Evolutionary conservation across 2,797 vertebrate genomes (phyloP), one percentile per base, ranked within the genome.

Genomic region (Alcedo quadribrachys): DNA sequence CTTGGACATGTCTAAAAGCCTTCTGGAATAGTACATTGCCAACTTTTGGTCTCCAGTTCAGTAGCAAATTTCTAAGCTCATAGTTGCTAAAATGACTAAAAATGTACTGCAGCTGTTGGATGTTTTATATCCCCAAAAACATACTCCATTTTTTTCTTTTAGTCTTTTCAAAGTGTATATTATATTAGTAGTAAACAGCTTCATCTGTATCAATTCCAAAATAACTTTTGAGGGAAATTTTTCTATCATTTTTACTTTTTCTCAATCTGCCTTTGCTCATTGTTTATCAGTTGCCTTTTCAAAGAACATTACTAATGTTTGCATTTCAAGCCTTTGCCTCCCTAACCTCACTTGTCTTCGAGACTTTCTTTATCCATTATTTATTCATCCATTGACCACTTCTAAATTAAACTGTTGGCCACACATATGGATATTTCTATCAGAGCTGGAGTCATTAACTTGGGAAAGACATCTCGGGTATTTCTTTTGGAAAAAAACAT

Each of bases 1-100:
- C 69, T 54, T 61, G 37, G 69, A 81, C 82, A 66, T 83, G 81
- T 90, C 89, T 77, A 60, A 89, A 91, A 94, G 73, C 88, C 95
- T 92, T 94, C 84, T 96, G 93, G 90, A 90, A 69, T 40, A 40
- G 35, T 2, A 51, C 0, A 0, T 42, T 95, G 93, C 66, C 92
- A 94, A 82, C 62, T 93, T 93, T 75, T 75, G 40, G 75, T 95
- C 88, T 87, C 84, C 60, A 74, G 11, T 82, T 85, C 76, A 81
- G 81, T 57, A 85, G 86, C 55, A 85, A 83, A n/a, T 87, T 85
- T 82, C 76, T 94, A 60, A 94, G 66, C 42, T 86, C 35, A 9
- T 58, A 85, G 84, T 35, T 88, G 84, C 42, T 94, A 73, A 90
- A 94, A 79, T 93, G 20, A 69, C 73, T 92, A 87, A 90, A 88